Base-by-base conservation (phyloP, 2,888 invertebrate species). In the Eucera pruinosa region DNA sequence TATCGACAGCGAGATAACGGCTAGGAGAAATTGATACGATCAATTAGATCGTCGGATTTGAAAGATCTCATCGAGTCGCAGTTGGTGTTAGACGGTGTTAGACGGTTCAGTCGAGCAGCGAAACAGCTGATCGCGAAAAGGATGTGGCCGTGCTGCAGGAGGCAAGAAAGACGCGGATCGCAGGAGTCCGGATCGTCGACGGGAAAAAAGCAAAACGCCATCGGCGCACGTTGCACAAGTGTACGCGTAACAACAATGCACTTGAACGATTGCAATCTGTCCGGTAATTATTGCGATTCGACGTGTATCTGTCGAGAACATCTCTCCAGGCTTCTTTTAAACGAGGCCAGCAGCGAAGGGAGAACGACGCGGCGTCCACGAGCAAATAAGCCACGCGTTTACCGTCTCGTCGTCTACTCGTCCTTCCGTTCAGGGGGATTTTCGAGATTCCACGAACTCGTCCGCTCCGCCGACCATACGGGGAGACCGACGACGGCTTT, bases 311-410 rank as follows among this genome's bases (percentile, higher is more conserved):
- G 57, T 70, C 50, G 67, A 54, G 77, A 74, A 65, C 36, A 69
- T 74, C 68, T 74, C 60, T 30, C 20, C 43, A 25, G 66, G 52
- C 52, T 43, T 52, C 1, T 39, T 52, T n/a, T 36, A 33, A 64
- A 67, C 67, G 64, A 81, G 78, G 70, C 67, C 72, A 52, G 70
- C n/a, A n/a, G n/a, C 47, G 71, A 76, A 65, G 54, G 58, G 61
- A 41, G 57, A 62, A 50, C 20, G 61, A 68, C 50, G 11, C n/a
- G n/a, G n/a, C n/a, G 5, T 43, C 20, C 20, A 4, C 23, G 20
- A 11, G 11, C 23, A 25, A 25, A 18, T 33, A 39, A 25, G n/a
- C 13, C 13, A 3, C 23, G 20, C 15, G 33, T 33, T 36, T 36
- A 36, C 6, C 41, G 30, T 1, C 33, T 39, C 57, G 57, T 64